Percentiles rank a stretch among this genome's conserved stretches.
These are phyloP conservation scores for Larimichthys polyactis DNA, from an alignment of 2,113 vertebrate genomes.

Conservation along the genomic window DNA sequence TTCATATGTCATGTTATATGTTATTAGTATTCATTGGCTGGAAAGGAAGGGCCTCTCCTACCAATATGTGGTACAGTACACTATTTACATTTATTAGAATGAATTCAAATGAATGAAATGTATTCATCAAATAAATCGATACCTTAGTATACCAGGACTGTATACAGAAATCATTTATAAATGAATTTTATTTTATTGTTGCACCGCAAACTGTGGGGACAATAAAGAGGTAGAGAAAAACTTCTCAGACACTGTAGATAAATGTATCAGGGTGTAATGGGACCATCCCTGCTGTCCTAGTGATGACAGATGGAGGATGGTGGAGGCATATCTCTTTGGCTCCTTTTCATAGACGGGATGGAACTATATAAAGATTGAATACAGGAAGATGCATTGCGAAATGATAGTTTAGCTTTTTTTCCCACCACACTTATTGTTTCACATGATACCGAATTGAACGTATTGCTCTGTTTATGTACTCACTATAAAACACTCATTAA, in stretches of 20 bases:
- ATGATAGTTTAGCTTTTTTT: background rate
- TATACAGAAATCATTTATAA: background rate
- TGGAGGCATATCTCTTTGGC: background rate
- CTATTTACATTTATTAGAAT: background rate
- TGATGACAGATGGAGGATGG: background rate
- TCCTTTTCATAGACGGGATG: background rate
- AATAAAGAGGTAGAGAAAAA: background rate
- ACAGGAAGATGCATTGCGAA: background rate
- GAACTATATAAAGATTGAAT: background rate
- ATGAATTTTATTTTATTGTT: background rate
- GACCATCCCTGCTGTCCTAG: background rate
- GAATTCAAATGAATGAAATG: background rate
- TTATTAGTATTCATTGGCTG: background rate
- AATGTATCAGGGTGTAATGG: conserved; percentile 15
- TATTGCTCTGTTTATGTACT: background rate
- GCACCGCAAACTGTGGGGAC: background rate
- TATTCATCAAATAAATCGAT: background rate
- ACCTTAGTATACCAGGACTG: no score
- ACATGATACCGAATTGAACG: background rate
- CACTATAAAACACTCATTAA: background rate
- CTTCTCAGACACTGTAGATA: background rate
- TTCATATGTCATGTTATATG: background rate
- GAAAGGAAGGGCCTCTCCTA: background rate
- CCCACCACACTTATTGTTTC: background rate
- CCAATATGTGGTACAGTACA: background rate